A percentile compares a stretch with the other conserved stretches of the same genome.
Evolutionary conservation across 2,113 vertebrate species (phyloP).

Genomic region (Cyprinodon variegatus): DNA sequence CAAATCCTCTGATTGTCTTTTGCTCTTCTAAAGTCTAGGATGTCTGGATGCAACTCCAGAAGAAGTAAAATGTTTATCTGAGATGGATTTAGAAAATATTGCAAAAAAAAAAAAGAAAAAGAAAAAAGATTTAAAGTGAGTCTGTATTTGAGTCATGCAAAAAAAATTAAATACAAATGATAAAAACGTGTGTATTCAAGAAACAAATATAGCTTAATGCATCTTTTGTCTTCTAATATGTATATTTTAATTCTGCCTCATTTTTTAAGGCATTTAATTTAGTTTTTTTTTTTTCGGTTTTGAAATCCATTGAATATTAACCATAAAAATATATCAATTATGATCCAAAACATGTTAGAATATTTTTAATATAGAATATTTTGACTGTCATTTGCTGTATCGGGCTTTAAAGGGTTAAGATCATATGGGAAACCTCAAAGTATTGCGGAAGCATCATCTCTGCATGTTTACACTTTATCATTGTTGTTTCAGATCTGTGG

Average conservation of each 20-base stretch:
- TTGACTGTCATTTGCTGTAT: not conserved
- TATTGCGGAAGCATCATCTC: conserved; percentile 60
- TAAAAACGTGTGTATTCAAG: not conserved
- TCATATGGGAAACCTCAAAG: conserved; percentile 64
- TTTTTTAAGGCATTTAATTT: not conserved
- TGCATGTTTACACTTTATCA: conserved; percentile 71
- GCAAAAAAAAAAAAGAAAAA: not conserved
- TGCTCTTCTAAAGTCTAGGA: not conserved
- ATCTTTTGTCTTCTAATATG: not conserved
- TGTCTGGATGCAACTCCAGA: not conserved
- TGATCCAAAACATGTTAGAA: not conserved
- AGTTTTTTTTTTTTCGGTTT: not conserved
- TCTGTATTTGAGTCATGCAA: not conserved
- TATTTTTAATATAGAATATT: not conserved
- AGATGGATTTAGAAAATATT: not conserved
- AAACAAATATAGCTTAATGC: not conserved
- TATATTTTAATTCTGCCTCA: not conserved
- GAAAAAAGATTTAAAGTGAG: too few relatives aligned
- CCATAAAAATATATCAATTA: conserved; percentile 24
- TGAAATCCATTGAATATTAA: conserved; percentile 50
- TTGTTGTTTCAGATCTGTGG: conserved; percentile 73
- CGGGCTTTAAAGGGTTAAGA: not conserved
- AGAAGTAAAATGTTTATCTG: not conserved
- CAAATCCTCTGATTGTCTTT: not conserved
- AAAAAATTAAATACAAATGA: conserved; percentile 10